phyloP scores from a whole-genome alignment of 2,888 invertebrate genomes.

The Griposia aprilina region DNA sequence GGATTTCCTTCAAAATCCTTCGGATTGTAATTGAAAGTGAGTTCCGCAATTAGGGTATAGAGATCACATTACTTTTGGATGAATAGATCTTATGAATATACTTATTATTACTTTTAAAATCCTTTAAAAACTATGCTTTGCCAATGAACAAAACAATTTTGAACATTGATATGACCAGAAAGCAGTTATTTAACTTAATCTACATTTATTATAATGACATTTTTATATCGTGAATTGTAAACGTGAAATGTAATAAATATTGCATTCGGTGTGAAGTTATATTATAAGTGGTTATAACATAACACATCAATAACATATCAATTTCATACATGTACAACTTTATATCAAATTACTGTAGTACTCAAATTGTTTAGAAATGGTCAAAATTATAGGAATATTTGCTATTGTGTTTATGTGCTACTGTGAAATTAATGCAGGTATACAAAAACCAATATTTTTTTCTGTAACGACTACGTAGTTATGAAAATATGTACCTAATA shows the following conservation, averaged over 20 bases:
- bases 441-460: background rate
- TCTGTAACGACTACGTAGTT: background rate
- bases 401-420: slow-evolving; percentile 45
- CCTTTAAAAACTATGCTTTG: background rate
- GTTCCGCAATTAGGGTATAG: background rate
- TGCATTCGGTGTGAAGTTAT: slow-evolving; percentile 17
- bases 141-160: background rate
- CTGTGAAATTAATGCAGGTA: slow-evolving; percentile 58
- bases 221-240: slow-evolving; percentile 43
- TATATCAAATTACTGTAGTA: background rate
- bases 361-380: slow-evolving; percentile 39
- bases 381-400: slow-evolving; percentile 41
- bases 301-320: slow-evolving; percentile 14
- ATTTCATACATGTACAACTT: slow-evolving; percentile 36
- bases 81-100: background rate
- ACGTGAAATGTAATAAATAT: slow-evolving; percentile 38
- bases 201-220: slow-evolving; percentile 17
- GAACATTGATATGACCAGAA: background rate
- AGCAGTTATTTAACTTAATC: slow-evolving; percentile 3
- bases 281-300: slow-evolving; percentile 35
- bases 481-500: background rate
- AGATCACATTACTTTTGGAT: background rate
- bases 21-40: background rate
- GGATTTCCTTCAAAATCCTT: background rate
- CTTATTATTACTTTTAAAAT: background rate